A percentile compares a stretch with the other conserved stretches of the same genome.
phyloP scores from a whole-genome alignment of 2,888 invertebrate genomes.

The Drosophila mulleri region DNA sequence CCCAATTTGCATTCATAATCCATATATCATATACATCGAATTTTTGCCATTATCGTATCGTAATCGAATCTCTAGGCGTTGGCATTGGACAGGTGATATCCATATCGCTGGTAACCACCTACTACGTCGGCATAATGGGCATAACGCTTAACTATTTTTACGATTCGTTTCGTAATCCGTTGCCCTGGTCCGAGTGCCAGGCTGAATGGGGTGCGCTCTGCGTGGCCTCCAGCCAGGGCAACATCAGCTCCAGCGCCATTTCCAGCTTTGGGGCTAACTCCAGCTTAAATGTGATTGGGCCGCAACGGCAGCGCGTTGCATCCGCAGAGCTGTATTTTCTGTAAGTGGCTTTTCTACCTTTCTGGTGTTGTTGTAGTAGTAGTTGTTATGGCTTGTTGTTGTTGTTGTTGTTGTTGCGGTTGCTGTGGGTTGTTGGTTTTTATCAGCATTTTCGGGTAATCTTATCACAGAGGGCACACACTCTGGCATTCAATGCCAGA shows the following conservation, averaged over 20 bases:
- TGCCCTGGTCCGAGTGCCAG: slow-evolving; percentile 88
- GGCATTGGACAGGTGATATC: slow-evolving; percentile 87
- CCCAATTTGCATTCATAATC: background rate
- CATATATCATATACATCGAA: slow-evolving; percentile 10
- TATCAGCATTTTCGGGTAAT: slow-evolving; percentile 45
- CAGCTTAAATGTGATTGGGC: slow-evolving; percentile 19
- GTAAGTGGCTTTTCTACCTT: slow-evolving; percentile 81
- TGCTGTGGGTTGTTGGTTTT: slow-evolving; percentile 10
- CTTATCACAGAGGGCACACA: slow-evolving; percentile 45
- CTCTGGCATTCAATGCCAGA: slow-evolving; percentile 40
- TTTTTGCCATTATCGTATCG: background rate
- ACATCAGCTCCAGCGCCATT: slow-evolving; percentile 41
- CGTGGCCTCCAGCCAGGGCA: slow-evolving; percentile 82
- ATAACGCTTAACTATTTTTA: slow-evolving; percentile 88
- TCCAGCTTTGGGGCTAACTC: slow-evolving; percentile 26
- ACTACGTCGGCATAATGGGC: slow-evolving; percentile 89
- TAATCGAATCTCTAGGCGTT: slow-evolving; percentile 84
- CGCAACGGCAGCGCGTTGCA: slow-evolving; percentile 64
- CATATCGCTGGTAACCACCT: slow-evolving; percentile 87
- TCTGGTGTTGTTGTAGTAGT: slow-evolving; percentile 15
- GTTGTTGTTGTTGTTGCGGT: slow-evolving; percentile 14
- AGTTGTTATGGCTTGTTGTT: slow-evolving; percentile 7
- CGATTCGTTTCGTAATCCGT: slow-evolving; percentile 87
- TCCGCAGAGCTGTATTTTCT: slow-evolving; percentile 85
- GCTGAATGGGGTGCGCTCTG: slow-evolving; percentile 86